Base-by-base conservation (phyloP, 2,797 vertebrate genomes). In the Crocidura indochinensis region DNA sequence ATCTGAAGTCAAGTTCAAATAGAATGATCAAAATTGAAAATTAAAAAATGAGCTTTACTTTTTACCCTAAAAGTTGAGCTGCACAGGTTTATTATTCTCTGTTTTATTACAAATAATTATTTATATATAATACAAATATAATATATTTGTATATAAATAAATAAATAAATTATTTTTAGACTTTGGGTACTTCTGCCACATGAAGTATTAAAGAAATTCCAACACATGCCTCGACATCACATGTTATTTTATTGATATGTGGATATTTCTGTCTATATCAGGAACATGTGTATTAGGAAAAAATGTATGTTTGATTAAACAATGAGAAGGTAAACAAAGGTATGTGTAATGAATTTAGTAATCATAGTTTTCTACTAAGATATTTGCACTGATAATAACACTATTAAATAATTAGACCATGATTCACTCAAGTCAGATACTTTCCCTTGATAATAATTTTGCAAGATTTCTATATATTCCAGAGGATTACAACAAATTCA, bases 351-450 rank as follows among this genome's bases (percentile, higher is more conserved):
- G 64, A 93, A 84, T 90, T 80, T 62, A 65, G 51, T 88, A 72
- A 72, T 60, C 90, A 56, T 62, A 92, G 64, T 53, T 74, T 46
- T 88, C 29, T 86, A 72, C 64, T 62, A 86, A 44, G 53, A 93
- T 31, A 76, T 83, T 62, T 90, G 76, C 47, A 31, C 80, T 78
- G 56, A 73, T 81, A 90, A 88, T 81, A 73, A 91, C 51, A 64
- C 69, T 90, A 79, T 86, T 92, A 90, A 95, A 77, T 85, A 85
- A 83, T 89, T 79, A 91, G 64, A 77, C 85, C 64, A 84, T 74
- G 60, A 86, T 88, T 60, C 60, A 51, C 65, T 64, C 47, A 71
- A 75, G 68, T 31, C 24, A 3, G 74, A 44, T 27, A 93, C 29
- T 76, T 80, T 79, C 53, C 69, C n/a, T 81, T 17, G 84, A 19